Percentiles rank a stretch among this genome's conserved stretches.
Evolutionary conservation across 2,113 vertebrate genomes (phyloP).

Genomic region (Caracal caracal): DNA sequence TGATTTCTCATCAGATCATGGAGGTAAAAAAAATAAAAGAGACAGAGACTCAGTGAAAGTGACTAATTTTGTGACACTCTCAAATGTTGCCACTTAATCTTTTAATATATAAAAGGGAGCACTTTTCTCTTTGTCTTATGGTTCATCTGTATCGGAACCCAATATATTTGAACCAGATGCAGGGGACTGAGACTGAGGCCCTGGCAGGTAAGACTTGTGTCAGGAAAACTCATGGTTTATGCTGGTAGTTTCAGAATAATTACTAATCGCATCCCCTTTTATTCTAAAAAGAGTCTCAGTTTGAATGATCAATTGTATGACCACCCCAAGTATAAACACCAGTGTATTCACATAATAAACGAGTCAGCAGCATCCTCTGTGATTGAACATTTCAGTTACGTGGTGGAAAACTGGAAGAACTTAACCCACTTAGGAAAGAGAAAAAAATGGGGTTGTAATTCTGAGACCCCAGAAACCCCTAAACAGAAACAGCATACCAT

Average conservation of each 20-base stretch:
- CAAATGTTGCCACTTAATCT: background rate
- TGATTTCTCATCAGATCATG: no score
- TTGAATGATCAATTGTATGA: background rate
- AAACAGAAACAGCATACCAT: background rate
- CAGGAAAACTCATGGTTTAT: background rate
- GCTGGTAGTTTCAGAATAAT: background rate
- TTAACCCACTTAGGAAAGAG: background rate
- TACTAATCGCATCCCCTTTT: background rate
- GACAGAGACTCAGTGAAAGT: slow-evolving; percentile 6
- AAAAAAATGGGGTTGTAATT: background rate
- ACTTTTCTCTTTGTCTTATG: background rate
- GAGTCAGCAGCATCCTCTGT: background rate
- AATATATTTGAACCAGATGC: background rate
- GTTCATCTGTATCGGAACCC: background rate
- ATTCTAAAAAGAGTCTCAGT: background rate
- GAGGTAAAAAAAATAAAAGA: background rate
- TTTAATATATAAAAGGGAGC: background rate
- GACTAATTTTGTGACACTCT: background rate
- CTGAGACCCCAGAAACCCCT: background rate
- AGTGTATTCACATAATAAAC: background rate
- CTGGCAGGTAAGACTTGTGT: background rate
- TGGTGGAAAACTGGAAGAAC: background rate
- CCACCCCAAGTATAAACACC: background rate
- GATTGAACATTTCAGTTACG: background rate
- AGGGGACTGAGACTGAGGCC: background rate